Base-by-base conservation (phyloP, 1,140 invertebrate species). In the Planococcus citri region DNA sequence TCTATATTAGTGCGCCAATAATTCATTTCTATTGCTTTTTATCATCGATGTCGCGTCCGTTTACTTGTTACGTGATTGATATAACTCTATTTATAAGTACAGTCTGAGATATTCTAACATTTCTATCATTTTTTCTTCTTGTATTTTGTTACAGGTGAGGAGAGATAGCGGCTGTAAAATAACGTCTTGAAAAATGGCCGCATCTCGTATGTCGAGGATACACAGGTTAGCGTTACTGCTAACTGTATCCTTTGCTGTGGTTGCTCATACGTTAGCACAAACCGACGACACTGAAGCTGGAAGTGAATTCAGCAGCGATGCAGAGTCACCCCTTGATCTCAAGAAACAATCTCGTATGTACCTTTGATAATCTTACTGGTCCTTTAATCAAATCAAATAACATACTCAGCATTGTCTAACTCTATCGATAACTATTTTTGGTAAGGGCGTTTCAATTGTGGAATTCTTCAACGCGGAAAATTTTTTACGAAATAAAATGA, bases 171-270 rank as follows among this genome's bases (percentile, higher is more conserved):
- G 60, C 60, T 24, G 60, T 27, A 64, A 25, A 6, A 4, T 27
- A 27, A 64, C 60, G 60, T 25, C 51, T 24, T 25, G 10, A 64
- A 64, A 64, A 64, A 64, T 64, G 60, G 60, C 60, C 9, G 60
- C 60, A 10, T 64, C 60, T 25, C 60, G 60, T 25, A 64, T 64
- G 60, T 64, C 60, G 60, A 64, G 60, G 22, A 64, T 64, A 64
- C 25, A 27, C 9, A 64, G 60, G 60, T 20, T 64, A 20, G 60
- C 60, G 60, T 25, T 64, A 33, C 29, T 33, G 41, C 60, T 64
- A 25, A 24, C 20, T 21, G 22, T 64, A 20, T 4, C 41, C 3
- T 51, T 17, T n/a, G 41, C 41, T 20, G n/a, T 51, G 17, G 14
- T 37, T 8, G 17, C 41, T 3, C 41, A 51, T 20, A 51, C 41